Conservation (phyloP, 2,113 vertebrate genomes). For the Alligator mississippiensis region DNA sequence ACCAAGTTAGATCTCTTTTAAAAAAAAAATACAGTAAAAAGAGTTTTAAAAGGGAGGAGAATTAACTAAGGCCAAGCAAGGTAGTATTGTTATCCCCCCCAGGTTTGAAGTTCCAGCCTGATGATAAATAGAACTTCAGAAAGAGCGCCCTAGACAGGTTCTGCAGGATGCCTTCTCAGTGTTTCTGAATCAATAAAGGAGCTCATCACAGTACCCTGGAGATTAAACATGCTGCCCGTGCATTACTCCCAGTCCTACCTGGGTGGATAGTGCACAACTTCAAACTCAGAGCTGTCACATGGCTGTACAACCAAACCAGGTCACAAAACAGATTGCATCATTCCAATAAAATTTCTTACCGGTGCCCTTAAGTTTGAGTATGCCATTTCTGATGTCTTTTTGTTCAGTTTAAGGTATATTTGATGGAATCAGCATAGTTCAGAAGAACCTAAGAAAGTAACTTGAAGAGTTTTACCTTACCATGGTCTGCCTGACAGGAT, state of each 20-base stretch:
- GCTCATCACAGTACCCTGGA: background rate
- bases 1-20: background rate
- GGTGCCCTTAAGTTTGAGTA: background rate
- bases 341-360: background rate
- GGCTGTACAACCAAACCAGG: background rate
- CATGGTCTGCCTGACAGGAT: background rate
- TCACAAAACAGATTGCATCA: background rate
- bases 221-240: background rate
- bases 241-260: background rate
- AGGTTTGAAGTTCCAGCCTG: background rate
- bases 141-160: background rate
- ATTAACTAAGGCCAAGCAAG: background rate
- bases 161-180: background rate
- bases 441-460: background rate
- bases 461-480: constrained; percentile 3
- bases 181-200: background rate
- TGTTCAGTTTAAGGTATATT: background rate
- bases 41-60: background rate
- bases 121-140: background rate
- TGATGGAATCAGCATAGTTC: background rate
- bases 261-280: background rate
- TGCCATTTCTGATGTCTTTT: background rate
- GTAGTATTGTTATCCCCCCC: background rate
- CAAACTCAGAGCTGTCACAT: background rate
- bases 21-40: background rate